Conservation (phyloP, 2,888 invertebrate genomes). For the Terebella lapidaria region DNA sequence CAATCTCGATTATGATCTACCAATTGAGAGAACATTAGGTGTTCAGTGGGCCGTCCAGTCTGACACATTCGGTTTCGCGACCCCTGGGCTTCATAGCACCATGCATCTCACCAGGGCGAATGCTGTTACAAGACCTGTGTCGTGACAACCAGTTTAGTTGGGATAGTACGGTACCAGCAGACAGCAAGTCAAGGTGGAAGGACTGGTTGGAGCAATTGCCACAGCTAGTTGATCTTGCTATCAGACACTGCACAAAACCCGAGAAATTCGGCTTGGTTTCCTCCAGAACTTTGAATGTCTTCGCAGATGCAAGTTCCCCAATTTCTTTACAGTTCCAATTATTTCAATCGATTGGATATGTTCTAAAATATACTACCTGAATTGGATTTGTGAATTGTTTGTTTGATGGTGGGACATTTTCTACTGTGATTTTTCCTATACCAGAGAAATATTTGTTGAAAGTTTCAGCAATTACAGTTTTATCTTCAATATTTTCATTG, state of each 20-base stretch:
- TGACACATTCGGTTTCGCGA: slow-evolving; percentile 24
- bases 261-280: neutral
- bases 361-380: too few species aligned
- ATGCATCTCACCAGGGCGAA: slow-evolving; percentile 20
- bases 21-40: slow-evolving; percentile 12
- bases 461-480: too few species aligned
- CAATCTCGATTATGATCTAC: neutral
- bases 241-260: slow-evolving; percentile 9
- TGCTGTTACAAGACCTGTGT: slow-evolving; percentile 24
- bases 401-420: too few species aligned
- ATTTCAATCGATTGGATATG: too few species aligned
- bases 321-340: too few species aligned
- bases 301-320: slow-evolving; percentile 11
- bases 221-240: neutral
- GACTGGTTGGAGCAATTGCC: neutral
- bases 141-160: slow-evolving; percentile 13
- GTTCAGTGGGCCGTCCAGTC: slow-evolving; percentile 25
- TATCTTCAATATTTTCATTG: too few species aligned
- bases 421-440: too few species aligned
- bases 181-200: neutral
- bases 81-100: slow-evolving; percentile 28
- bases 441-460: too few species aligned
- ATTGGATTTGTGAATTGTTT: too few species aligned
- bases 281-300: neutral
- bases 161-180: slow-evolving; percentile 22